Conservation (phyloP, 2,888 invertebrate species). For the Melanostoma mellinum region DNA sequence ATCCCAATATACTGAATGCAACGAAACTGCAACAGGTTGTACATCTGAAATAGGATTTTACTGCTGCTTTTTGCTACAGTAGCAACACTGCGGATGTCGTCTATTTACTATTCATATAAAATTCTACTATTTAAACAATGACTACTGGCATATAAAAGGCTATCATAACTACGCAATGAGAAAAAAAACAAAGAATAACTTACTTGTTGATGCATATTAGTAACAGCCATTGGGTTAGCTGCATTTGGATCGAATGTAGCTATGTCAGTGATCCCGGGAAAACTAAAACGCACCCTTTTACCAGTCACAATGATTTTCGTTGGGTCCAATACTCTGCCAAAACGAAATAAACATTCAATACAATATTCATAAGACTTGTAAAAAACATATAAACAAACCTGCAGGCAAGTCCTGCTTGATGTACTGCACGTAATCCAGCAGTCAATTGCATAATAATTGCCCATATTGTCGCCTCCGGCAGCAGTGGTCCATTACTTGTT, state of each 20-base stretch:
- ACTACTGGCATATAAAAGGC: not conserved
- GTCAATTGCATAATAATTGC: constrained; percentile 97
- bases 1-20: no score
- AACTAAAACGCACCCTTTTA: constrained; percentile 90
- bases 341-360: not conserved
- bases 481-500: constrained; percentile 87
- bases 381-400: constrained; percentile 81
- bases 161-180: not conserved
- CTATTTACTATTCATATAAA: no score
- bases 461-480: constrained; percentile 97
- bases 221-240: constrained; percentile 85
- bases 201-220: constrained; percentile 88
- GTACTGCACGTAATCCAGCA: constrained; percentile 95
- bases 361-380: not conserved
- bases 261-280: constrained; percentile 91
- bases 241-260: constrained; percentile 88
- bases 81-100: no score
- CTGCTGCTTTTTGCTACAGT: no score
- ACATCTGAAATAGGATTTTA: no score
- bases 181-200: not conserved
- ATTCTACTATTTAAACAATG: no score
- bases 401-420: constrained; percentile 87
- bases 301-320: constrained; percentile 94
- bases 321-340: constrained; percentile 91
- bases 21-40: no score